Evolutionary conservation across 1,140 invertebrate genomes (phyloP).

Genomic region (Berghia stephanieae): DNA sequence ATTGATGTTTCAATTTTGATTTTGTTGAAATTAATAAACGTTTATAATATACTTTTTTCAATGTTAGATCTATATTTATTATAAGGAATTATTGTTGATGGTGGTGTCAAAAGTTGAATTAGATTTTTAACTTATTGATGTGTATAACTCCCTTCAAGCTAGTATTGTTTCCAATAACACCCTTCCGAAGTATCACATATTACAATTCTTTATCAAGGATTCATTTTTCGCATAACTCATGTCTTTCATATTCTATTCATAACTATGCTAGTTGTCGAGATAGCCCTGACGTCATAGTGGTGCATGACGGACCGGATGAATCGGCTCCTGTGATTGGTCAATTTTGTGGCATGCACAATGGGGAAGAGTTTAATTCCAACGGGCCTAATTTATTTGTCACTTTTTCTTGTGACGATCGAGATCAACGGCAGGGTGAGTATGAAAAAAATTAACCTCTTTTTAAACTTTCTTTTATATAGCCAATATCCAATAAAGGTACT

Average conservation of each 20-base stretch:
- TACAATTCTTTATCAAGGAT: conserved; percentile 13
- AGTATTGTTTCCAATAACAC: not conserved
- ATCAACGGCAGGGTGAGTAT: conserved; percentile 19
- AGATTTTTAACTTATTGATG: no score
- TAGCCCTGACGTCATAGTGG: conserved; percentile 41
- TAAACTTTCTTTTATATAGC: no score
- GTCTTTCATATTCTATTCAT: no score
- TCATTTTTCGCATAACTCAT: no score
- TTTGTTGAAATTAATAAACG: no score
- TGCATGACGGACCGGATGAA: conserved; percentile 41
- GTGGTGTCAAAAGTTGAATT: no score
- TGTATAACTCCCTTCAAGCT: not conserved
- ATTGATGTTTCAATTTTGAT: no score
- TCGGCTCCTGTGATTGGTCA: conserved; percentile 38
- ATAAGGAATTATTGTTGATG: no score
- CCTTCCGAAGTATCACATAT: not conserved
- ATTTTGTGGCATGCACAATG: conserved; percentile 45
- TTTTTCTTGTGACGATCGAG: conserved; percentile 38
- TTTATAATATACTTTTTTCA: no score
- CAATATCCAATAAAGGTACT: no score
- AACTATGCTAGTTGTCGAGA: conserved; percentile 37
- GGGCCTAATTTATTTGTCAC: conserved; percentile 37
- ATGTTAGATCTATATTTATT: no score
- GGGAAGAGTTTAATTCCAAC: conserved; percentile 37
- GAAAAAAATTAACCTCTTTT: no score